Evolutionary conservation across 1,140 invertebrate species (phyloP).

Genomic region (Drosophila varians): DNA sequence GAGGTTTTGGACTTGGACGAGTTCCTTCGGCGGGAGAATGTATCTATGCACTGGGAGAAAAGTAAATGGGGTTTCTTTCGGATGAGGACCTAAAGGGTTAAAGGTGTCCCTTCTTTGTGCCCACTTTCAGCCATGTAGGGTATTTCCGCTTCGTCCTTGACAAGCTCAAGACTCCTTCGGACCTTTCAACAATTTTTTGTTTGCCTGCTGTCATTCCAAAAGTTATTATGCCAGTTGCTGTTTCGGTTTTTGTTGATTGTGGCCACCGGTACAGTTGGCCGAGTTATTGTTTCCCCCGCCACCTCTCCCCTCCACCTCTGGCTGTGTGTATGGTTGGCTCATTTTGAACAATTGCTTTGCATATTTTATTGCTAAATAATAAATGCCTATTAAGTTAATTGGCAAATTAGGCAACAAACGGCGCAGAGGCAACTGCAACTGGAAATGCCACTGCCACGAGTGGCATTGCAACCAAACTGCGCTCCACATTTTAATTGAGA

Average conservation of each 20-base stretch:
- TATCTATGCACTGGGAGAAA: conserved; percentile 10
- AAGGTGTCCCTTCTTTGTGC: neutral
- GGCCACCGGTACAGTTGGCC: conserved; percentile 64
- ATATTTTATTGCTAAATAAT: conserved; percentile 83
- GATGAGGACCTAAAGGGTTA: neutral
- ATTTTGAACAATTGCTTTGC: conserved; percentile 78
- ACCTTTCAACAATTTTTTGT: conserved; percentile 50
- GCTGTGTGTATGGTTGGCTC: conserved; percentile 52
- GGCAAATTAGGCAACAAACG: conserved; percentile 76
- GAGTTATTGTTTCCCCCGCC: conserved; percentile 43
- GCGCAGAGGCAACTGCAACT: conserved; percentile 39
- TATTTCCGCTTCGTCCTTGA: conserved; percentile 37
- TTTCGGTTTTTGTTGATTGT: conserved; percentile 52
- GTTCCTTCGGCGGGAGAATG: conserved; percentile 2
- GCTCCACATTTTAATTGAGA: conserved; percentile 56
- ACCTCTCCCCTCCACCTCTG: conserved; percentile 2
- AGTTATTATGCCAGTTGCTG: conserved; percentile 69
- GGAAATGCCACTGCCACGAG: neutral
- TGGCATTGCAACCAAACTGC: conserved; percentile 27
- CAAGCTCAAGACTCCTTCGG: conserved; percentile 3
- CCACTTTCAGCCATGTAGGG: no score
- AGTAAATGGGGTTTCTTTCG: neutral
- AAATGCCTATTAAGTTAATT: conserved; percentile 82
- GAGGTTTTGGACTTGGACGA: conserved; percentile 21
- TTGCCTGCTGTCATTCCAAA: conserved; percentile 75